These are phyloP conservation scores for Trachemys scripta DNA, from an alignment of 2,113 vertebrate species.

Conservation along the genomic window DNA sequence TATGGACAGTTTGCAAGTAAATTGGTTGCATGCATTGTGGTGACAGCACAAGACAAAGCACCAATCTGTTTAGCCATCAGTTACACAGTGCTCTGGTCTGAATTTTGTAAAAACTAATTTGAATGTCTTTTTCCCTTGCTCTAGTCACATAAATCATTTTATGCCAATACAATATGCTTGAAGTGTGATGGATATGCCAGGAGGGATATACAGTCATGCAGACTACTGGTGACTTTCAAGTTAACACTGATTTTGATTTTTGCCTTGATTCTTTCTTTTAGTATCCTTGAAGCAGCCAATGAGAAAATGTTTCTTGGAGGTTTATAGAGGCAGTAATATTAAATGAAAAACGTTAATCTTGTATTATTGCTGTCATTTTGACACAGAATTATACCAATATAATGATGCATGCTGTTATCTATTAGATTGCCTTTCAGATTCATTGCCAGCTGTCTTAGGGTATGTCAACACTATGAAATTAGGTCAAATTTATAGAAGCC, in stretches of 20 bases:
- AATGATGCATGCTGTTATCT: neutral
- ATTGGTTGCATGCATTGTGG: neutral
- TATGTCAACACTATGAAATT: too few species aligned
- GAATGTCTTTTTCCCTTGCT: neutral
- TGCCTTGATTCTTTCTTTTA: neutral
- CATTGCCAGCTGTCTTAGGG: neutral
- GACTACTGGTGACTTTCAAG: neutral
- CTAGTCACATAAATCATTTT: neutral
- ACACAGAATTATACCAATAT: neutral
- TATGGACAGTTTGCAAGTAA: conserved; percentile 19
- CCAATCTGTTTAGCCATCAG: neutral
- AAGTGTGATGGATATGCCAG: neutral
- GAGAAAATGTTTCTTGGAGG: neutral
- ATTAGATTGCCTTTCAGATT: neutral
- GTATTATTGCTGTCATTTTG: neutral
- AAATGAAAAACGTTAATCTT: neutral
- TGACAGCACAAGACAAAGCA: neutral
- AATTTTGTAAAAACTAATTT: neutral
- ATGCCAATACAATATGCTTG: neutral
- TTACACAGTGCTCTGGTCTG: neutral
- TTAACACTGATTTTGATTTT: neutral
- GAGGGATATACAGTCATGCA: neutral
- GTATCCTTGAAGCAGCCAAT: neutral
- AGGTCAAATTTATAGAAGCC: too few species aligned
- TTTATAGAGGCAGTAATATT: neutral